Evolutionary conservation across 2,888 invertebrate species (phyloP).

Genomic region (Eupelmus urozonus): DNA sequence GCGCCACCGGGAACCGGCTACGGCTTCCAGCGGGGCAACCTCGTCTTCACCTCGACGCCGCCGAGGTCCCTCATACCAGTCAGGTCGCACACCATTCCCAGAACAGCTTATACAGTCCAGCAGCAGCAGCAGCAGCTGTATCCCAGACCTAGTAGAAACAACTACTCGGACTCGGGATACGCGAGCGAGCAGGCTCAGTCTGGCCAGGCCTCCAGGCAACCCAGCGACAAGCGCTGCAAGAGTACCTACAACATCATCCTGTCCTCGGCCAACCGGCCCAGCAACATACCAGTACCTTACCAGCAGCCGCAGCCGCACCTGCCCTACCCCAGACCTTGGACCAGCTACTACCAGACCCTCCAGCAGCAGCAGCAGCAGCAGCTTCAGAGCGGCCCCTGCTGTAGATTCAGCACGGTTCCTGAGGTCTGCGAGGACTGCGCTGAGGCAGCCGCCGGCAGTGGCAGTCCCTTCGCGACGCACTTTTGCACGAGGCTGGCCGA

Average conservation of each 20-base stretch:
- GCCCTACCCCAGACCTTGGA: constrained; percentile 55
- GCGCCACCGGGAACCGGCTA: constrained; percentile 63
- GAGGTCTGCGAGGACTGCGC: constrained; percentile 77
- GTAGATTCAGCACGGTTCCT: constrained; percentile 72
- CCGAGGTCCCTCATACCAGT: constrained; percentile 62
- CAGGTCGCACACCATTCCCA: constrained; percentile 72
- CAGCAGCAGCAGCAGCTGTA: constrained; percentile 14
- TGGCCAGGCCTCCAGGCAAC: constrained; percentile 68
- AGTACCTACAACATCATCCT: constrained; percentile 85
- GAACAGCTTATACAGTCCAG: constrained; percentile 60
- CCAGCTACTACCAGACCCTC: constrained; percentile 41
- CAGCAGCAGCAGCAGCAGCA: constrained; percentile 61
- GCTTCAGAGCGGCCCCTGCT: constrained; percentile 62
- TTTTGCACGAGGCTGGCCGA: constrained; percentile 73
- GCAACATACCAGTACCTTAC: not conserved
- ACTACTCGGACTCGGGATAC: constrained; percentile 78
- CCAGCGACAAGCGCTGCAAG: constrained; percentile 79
- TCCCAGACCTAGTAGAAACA: constrained; percentile 40
- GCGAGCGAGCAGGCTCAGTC: constrained; percentile 79
- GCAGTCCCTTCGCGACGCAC: constrained; percentile 74
- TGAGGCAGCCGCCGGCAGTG: constrained; percentile 62
- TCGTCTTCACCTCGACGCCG: constrained; percentile 79
- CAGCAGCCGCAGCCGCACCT: constrained; percentile 11
- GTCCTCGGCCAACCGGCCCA: constrained; percentile 72
- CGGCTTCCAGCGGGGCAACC: constrained; percentile 79